These are phyloP conservation scores for Artibeus lituratus DNA, from an alignment of 2,797 vertebrate species.

Conservation along the genomic window DNA sequence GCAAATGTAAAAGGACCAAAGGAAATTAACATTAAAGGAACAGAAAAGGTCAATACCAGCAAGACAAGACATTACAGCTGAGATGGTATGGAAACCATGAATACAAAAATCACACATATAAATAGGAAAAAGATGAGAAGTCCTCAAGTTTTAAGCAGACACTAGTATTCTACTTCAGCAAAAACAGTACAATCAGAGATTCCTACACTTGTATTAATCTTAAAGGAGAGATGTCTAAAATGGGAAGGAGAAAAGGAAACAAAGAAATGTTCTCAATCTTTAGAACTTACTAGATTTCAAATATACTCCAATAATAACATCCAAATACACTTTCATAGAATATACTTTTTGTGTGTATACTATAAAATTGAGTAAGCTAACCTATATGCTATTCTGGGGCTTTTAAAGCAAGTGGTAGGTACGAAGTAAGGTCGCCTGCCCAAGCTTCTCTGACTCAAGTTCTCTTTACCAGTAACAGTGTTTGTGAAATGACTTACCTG, in stretches of 20 bases:
- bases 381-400: neutral
- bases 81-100: neutral
- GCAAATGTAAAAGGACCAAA: neutral
- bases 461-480: neutral
- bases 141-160: constrained; percentile 4
- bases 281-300: neutral
- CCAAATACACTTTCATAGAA: neutral
- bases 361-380: neutral
- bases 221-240: constrained; percentile 12
- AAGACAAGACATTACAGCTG: neutral
- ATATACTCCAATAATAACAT: neutral
- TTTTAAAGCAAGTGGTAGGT: neutral
- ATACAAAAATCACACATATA: neutral
- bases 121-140: neutral
- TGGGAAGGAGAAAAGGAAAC: neutral
- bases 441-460: neutral
- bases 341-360: neutral
- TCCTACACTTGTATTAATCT: neutral
- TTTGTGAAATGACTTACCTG: constrained; percentile 84
- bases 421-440: neutral
- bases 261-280: neutral
- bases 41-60: neutral
- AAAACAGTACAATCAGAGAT: neutral
- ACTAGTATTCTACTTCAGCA: neutral
- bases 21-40: neutral